Percentiles rank a stretch among this genome's conserved stretches.
phyloP scores from a whole-genome alignment of 2,797 vertebrate species.

The Karalla daura region DNA sequence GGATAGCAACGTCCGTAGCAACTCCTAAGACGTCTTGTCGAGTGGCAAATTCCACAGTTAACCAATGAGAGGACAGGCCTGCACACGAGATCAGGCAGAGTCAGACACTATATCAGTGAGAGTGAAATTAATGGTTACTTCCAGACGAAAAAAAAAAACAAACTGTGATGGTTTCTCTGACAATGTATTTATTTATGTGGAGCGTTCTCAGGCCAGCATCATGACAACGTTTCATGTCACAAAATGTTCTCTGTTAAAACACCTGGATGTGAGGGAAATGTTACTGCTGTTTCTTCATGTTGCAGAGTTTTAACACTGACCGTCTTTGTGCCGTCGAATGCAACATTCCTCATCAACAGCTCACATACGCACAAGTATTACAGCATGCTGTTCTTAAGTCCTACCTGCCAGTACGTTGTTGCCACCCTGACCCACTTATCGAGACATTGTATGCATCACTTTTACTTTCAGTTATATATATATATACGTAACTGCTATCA shows the following conservation, averaged over 20 bases:
- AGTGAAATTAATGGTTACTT: slow-evolving; percentile 53
- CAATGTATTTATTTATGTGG: slow-evolving; percentile 36
- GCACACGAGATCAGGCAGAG: slow-evolving; percentile 12
- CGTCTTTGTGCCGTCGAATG: slow-evolving; percentile 27
- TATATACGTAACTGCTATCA: too few species aligned
- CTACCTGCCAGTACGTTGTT: slow-evolving; percentile 21
- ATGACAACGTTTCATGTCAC: slow-evolving; percentile 32
- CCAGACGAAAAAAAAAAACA: slow-evolving; percentile 3
- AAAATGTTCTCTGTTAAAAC: slow-evolving; percentile 40
- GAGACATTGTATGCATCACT: slow-evolving; percentile 21
- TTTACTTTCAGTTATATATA: slow-evolving; percentile 28
- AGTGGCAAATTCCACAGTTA: slow-evolving; percentile 36
- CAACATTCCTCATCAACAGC: slow-evolving; percentile 79
- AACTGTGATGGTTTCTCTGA: slow-evolving; percentile 26
- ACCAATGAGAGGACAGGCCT: slow-evolving; percentile 25
- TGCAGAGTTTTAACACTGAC: slow-evolving; percentile 32
- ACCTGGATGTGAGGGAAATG: not conserved
- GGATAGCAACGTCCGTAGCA: slow-evolving; percentile 29
- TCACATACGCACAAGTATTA: slow-evolving; percentile 71
- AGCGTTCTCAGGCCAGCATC: slow-evolving; percentile 33
- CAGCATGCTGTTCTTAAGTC: slow-evolving; percentile 22
- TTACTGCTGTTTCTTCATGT: not conserved
- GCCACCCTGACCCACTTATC: slow-evolving; percentile 13
- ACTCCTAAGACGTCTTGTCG: slow-evolving; percentile 20
- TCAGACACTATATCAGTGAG: slow-evolving; percentile 2